phyloP scores from a whole-genome alignment of 2,113 vertebrate genomes.

The Asarcornis scutulata region DNA sequence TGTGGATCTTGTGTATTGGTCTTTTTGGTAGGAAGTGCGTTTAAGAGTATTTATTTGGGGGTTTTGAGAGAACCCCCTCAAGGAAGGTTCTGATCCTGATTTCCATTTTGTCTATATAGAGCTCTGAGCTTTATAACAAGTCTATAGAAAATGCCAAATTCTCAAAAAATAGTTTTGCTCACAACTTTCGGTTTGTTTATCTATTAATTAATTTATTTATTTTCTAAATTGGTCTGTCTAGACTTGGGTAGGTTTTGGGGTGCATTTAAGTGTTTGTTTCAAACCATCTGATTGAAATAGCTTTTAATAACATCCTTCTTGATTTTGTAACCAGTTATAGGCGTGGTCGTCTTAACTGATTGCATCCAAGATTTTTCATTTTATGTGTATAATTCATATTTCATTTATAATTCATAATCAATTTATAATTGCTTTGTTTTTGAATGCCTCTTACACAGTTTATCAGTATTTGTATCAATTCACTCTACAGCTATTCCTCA shows the following conservation, averaged over 20 bases:
- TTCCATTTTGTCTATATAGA: background rate
- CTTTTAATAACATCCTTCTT: background rate
- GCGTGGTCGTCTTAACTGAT: background rate
- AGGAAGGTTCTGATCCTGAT: background rate
- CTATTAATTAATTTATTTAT: too few relatives aligned
- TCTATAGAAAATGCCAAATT: background rate
- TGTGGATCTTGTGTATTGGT: background rate
- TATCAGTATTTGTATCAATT: background rate
- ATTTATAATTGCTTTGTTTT: background rate
- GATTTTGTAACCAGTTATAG: background rate
- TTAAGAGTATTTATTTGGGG: background rate
- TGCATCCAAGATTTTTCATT: background rate
- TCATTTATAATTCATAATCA: too few relatives aligned
- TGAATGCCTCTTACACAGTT: background rate
- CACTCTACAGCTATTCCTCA: background rate
- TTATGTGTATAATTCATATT: background rate
- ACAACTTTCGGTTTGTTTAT: background rate
- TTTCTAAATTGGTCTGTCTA: background rate
- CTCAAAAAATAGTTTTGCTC: background rate
- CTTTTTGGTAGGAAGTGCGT: background rate
- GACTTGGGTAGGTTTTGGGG: background rate
- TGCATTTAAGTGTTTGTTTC: background rate
- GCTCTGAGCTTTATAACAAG: background rate
- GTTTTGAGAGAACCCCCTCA: background rate
- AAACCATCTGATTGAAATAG: background rate